Conservation (phyloP, 2,888 invertebrate genomes). For the Ectropis crepuscularia region DNA sequence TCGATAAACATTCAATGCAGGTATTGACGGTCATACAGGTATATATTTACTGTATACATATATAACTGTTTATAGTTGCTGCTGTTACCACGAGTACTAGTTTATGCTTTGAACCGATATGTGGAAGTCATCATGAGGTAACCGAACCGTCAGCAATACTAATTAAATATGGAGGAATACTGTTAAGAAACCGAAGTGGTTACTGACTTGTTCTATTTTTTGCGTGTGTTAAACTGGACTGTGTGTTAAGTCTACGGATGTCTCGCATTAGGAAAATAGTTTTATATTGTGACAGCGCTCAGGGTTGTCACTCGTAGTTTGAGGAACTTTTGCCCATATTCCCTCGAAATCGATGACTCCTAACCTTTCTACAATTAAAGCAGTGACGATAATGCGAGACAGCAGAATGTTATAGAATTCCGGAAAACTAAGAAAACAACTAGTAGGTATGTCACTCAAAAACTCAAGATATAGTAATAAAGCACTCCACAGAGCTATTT, state of each 20-base stretch:
- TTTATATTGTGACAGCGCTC: neutral
- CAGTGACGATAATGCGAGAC: no score
- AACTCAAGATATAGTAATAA: no score
- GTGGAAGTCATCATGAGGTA: constrained; percentile 23
- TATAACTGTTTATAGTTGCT: neutral
- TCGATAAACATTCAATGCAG: no score
- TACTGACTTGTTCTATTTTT: constrained; percentile 20
- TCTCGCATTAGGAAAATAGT: constrained; percentile 13
- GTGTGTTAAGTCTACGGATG: constrained; percentile 14
- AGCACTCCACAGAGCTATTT: no score
- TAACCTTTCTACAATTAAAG: no score
- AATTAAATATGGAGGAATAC: constrained; percentile 21
- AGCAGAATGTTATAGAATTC: no score
- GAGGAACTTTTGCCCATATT: neutral
- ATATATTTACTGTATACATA: neutral
- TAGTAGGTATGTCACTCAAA: no score
- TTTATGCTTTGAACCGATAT: constrained; percentile 20
- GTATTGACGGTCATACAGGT: neutral
- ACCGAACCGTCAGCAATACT: constrained; percentile 26
- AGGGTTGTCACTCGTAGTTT: neutral
- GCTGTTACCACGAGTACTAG: constrained; percentile 14
- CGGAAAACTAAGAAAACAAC: no score
- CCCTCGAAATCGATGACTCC: neutral
- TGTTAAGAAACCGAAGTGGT: constrained; percentile 28
- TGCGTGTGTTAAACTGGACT: constrained; percentile 15